A percentile compares a stretch with the other conserved stretches of the same genome.
Evolutionary conservation across 2,113 vertebrate genomes (phyloP).

Genomic region (Narcine bancroftii): DNA sequence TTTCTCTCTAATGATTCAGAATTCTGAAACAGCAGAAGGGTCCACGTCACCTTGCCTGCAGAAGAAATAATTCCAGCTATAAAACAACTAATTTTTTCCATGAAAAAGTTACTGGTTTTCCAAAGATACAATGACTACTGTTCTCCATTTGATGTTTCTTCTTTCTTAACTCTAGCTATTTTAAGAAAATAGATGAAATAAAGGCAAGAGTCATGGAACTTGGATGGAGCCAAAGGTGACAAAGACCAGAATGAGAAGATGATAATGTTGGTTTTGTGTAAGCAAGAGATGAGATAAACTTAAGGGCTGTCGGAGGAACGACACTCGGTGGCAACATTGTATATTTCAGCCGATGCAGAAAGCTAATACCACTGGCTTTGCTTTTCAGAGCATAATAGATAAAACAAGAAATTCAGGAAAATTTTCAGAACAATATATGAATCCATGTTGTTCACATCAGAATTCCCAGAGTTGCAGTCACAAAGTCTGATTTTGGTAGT

Average conservation of each 20-base stretch:
- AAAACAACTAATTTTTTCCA: not conserved
- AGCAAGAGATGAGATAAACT: not conserved
- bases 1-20: not conserved
- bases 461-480: no score
- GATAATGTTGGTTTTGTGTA: not conserved
- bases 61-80: not conserved
- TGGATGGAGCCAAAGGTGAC: not conserved
- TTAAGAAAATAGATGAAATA: not conserved
- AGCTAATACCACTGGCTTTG: no score
- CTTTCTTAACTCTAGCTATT: not conserved
- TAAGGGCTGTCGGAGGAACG: not conserved
- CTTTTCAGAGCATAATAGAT: no score
- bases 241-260: not conserved
- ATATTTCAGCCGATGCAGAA: no score
- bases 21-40: not conserved
- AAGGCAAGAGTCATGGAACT: not conserved
- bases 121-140: not conserved
- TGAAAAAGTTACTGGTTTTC: not conserved
- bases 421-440: no score
- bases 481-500: no score
- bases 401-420: no score
- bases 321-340: no score
- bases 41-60: not conserved
- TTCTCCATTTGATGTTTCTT: not conserved
- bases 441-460: no score